Evolutionary conservation across 2,888 invertebrate species (phyloP), one percentile per base, ranked within the genome.

Genomic region (Perdita meconis): DNA sequence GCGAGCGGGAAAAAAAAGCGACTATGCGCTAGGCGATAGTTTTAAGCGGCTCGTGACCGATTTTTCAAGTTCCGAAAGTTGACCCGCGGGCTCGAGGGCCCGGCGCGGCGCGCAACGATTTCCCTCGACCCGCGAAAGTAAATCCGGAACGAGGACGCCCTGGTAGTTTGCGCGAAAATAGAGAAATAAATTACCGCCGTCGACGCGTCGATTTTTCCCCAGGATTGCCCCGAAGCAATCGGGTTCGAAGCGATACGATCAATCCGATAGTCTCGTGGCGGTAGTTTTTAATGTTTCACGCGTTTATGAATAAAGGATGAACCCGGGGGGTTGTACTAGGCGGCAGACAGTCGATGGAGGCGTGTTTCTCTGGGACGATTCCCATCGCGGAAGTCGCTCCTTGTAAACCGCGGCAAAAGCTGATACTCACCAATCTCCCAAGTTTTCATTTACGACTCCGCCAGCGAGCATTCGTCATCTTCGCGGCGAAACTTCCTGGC

Each of bases 281-380:
- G n/a, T 56, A 44, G 50, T 74, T 65, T 60, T 76, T 74, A 74
- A 74, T 74, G 60, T 76, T 74, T 66, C 74, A 76, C 47, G 26
- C 42, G 26, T 42, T 55, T 26, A 76, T 74, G 75, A 76, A 76
- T 76, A 76, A 76, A 30, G 73, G 51, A 74, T 72, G 74, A 74
- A 72, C 38, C 38, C 6, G 10, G 50, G 55, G 47, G 60, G 61
- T 72, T 34, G 72, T 44, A 50, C 55, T 51, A 5, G 22, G 59
- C 53, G 24, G 51, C 12, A 16, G 72, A 42, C 34, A 63, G 57
- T 74, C 63, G 72, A 74, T 72, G 47, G 19, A 44, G 24, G 42
- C 34, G 64, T n/a, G n/a, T 59, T 72, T 57, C 50, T 51, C 74
- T 53, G 63, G 64, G 51, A 57, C 73, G 30, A 22, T 40, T n/a